These are phyloP conservation scores for Xyliphius kryptos DNA, from an alignment of 2,113 vertebrate species.

Conservation along the genomic window DNA sequence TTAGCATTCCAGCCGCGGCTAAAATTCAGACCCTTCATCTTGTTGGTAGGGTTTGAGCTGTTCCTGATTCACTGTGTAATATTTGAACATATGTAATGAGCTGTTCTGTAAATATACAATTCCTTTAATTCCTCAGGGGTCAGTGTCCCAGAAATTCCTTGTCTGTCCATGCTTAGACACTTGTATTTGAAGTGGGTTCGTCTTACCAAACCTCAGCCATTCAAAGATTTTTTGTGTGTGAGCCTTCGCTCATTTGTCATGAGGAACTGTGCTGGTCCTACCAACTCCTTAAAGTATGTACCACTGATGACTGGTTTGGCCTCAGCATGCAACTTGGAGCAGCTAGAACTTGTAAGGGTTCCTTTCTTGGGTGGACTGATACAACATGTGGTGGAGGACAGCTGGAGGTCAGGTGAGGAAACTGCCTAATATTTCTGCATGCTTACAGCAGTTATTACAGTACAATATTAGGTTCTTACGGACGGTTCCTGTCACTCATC, in stretches of 20 bases:
- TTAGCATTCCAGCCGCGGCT: constrained; percentile 93
- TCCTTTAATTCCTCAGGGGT: too few relatives aligned
- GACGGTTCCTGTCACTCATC: too few relatives aligned
- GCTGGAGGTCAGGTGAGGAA: constrained; percentile 90
- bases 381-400: constrained; percentile 97
- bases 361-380: constrained; percentile 95
- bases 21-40: constrained; percentile 98
- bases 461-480: too few relatives aligned
- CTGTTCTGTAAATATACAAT: too few relatives aligned
- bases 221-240: constrained; percentile 97
- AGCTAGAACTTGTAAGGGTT: constrained; percentile 93
- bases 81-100: too few relatives aligned
- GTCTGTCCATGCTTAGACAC: constrained; percentile 93
- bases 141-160: constrained; percentile 97
- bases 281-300: constrained; percentile 97
- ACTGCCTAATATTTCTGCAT: too few relatives aligned
- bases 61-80: too few relatives aligned
- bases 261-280: constrained; percentile 98
- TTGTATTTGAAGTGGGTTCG: constrained; percentile 98
- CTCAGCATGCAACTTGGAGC: constrained; percentile 90
- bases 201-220: constrained; percentile 96
- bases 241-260: constrained; percentile 96
- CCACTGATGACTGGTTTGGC: constrained; percentile 93
- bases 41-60: constrained; percentile 84
- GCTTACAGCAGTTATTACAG: too few relatives aligned